Conservation (phyloP, 2,797 vertebrate species). For the Allenopithecus nigroviridis region DNA sequence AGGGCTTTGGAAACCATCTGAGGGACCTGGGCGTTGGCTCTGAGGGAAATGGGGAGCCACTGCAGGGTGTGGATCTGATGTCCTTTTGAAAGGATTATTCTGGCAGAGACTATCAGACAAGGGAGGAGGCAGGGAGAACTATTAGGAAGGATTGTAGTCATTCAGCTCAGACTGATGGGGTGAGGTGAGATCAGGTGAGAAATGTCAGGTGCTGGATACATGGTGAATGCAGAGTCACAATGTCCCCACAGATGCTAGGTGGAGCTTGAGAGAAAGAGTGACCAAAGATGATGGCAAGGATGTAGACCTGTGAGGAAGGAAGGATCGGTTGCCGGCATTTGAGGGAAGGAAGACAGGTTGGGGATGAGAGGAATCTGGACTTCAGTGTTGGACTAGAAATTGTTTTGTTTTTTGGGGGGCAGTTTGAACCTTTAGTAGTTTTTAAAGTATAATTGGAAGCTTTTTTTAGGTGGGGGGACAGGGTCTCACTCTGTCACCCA, state of each 20-base stretch:
- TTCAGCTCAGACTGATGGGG: neutral
- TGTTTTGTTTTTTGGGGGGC: neutral
- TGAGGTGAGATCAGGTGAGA: neutral
- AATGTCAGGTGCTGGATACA: neutral
- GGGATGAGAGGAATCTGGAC: too few relatives aligned
- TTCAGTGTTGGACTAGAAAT: neutral
- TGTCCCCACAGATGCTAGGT: neutral
- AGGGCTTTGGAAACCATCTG: neutral
- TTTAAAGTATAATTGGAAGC: constrained; percentile 85
- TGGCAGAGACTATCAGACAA: neutral
- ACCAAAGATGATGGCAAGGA: neutral
- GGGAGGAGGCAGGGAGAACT: neutral
- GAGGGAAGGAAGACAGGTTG: neutral
- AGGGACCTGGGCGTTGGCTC: neutral
- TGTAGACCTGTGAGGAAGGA: neutral
- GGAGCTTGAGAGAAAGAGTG: neutral
- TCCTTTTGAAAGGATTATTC: neutral
- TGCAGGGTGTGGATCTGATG: neutral
- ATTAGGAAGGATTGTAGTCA: neutral
- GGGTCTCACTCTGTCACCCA: too few relatives aligned
- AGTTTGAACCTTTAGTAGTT: constrained; percentile 85
- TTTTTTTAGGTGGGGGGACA: too few relatives aligned
- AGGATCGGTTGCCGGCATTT: neutral
- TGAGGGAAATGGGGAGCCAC: neutral
- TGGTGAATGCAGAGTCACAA: neutral